phyloP scores from a whole-genome alignment of 2,113 vertebrate genomes.

The Alces alces region DNA sequence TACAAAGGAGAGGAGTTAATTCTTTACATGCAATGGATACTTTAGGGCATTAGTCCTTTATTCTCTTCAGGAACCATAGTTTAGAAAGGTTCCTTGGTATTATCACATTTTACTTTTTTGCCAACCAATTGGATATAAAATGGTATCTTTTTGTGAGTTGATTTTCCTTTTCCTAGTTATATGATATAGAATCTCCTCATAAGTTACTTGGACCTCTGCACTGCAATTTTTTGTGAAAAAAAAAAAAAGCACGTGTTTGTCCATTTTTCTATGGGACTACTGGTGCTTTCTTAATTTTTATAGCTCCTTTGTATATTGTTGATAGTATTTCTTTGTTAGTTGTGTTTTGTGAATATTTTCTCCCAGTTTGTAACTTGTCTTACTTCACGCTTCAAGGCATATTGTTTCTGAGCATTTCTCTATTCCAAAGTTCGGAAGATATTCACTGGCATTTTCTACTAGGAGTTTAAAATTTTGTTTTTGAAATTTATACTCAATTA shows the following conservation, averaged over 20 bases:
- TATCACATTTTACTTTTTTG: not conserved
- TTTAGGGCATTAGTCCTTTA: not conserved
- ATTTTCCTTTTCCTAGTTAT: slow-evolving; percentile 14
- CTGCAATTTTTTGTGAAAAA: not conserved
- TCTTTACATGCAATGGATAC: not conserved
- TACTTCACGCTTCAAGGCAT: not conserved
- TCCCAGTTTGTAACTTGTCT: not conserved
- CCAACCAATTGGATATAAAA: not conserved
- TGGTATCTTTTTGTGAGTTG: not conserved
- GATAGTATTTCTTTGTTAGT: not conserved
- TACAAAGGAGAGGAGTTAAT: not conserved
- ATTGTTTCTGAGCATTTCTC: not conserved
- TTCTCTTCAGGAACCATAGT: not conserved
- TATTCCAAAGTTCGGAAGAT: not conserved
- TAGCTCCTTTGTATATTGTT: not conserved
- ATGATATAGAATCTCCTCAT: not conserved
- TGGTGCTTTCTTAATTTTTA: not conserved
- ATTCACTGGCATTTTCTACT: not conserved
- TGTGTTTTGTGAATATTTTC: not conserved
- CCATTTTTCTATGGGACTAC: not conserved
- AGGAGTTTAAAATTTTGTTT: not conserved
- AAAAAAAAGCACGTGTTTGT: not conserved
- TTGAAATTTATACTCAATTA: slow-evolving; percentile 1
- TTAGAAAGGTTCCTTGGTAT: not conserved
- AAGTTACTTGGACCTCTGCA: not conserved